Conservation (phyloP, 2,888 invertebrate genomes). For the Polydrusus tereticollis region DNA sequence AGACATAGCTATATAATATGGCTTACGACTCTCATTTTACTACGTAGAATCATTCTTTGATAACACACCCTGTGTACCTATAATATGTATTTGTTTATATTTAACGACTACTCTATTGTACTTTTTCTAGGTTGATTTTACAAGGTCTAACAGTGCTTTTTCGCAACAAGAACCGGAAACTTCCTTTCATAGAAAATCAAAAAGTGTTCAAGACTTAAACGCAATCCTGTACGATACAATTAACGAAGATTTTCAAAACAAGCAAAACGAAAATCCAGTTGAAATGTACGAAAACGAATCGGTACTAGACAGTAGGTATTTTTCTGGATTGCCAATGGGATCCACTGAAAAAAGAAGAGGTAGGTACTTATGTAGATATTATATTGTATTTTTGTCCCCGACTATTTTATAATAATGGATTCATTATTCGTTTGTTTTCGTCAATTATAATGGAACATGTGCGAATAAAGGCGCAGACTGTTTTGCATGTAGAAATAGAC, state of each 20-base stretch:
- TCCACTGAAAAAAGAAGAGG: slow-evolving; percentile 69
- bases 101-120: not conserved
- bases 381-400: no score
- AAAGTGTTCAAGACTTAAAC: slow-evolving; percentile 55
- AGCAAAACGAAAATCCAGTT: slow-evolving; percentile 77
- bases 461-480: no score
- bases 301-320: slow-evolving; percentile 61
- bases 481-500: no score
- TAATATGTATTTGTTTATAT: no score
- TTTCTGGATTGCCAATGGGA: slow-evolving; percentile 59
- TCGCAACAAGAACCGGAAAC: not conserved
- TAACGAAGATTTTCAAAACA: slow-evolving; percentile 74
- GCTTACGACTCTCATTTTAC: no score
- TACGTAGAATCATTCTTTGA: no score
- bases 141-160: not conserved
- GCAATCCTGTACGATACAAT: slow-evolving; percentile 54
- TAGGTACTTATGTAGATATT: not conserved
- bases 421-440: no score
- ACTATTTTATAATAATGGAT: no score
- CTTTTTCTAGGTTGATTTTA: slow-evolving; percentile 5
- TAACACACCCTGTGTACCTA: no score
- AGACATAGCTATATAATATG: no score
- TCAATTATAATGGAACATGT: no score
- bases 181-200: not conserved
- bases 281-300: slow-evolving; percentile 53